phyloP scores from a whole-genome alignment of 2,888 invertebrate species.

The Branchellion lobata region DNA sequence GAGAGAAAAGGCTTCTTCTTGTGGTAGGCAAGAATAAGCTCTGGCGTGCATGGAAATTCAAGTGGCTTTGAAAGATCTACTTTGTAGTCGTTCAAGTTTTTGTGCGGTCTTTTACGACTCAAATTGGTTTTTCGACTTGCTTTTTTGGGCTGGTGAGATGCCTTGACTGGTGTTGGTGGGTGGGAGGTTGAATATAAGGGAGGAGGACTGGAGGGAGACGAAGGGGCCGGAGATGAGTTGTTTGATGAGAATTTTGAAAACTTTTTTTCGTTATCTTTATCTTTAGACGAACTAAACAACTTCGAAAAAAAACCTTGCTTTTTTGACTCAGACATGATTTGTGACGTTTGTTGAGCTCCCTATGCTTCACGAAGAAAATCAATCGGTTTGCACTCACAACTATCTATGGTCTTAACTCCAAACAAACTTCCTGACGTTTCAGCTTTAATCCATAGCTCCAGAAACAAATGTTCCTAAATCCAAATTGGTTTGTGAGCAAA shows the following conservation, averaged over 20 bases:
- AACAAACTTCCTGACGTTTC: too few species aligned
- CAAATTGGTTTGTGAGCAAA: too few species aligned
- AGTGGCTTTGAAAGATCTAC: slow-evolving; percentile 48
- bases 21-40: slow-evolving; percentile 52
- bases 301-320: slow-evolving; percentile 36
- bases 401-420: too few species aligned
- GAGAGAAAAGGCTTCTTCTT: slow-evolving; percentile 51
- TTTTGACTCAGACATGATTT: slow-evolving; percentile 22
- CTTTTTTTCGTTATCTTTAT: slow-evolving; percentile 4
- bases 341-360: too few species aligned
- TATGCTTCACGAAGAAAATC: too few species aligned
- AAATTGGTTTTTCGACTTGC: slow-evolving; percentile 1
- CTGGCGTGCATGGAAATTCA: slow-evolving; percentile 51
- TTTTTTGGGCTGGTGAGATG: slow-evolving; percentile 36
- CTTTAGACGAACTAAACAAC: slow-evolving; percentile 30
- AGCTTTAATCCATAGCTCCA: too few species aligned
- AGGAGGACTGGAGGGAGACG: background rate
- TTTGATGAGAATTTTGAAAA: background rate
- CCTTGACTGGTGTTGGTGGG: background rate
- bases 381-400: too few species aligned
- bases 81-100: slow-evolving; percentile 9
- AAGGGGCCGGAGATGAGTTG: background rate
- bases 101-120: background rate
- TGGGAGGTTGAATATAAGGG: background rate
- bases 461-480: too few species aligned